A percentile compares a stretch with the other conserved stretches of the same genome.
These are phyloP conservation scores for Lepidotrigona ventralis DNA, from an alignment of 1,140 invertebrate genomes.

Conservation along the genomic window DNA sequence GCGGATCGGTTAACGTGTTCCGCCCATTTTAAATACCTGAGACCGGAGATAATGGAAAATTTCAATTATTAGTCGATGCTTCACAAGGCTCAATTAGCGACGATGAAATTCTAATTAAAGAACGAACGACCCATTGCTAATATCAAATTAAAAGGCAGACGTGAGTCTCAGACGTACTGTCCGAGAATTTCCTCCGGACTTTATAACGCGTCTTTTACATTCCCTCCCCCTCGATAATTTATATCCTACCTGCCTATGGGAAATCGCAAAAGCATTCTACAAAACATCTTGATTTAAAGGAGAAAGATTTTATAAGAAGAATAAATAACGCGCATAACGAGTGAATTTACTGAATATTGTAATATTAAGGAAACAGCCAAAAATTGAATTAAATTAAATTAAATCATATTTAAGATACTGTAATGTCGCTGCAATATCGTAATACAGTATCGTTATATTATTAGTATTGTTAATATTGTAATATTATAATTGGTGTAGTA, in stretches of 20 bases:
- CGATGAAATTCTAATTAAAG: neutral
- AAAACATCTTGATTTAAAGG: neutral
- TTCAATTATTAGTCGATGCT: neutral
- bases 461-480: no score
- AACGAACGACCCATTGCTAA: neutral
- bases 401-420: no score
- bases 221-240: neutral
- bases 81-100: neutral
- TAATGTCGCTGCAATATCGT: no score
- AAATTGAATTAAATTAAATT: no score
- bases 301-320: no score
- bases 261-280: neutral
- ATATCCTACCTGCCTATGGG: neutral
- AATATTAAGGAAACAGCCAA: no score
- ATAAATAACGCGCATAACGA: no score
- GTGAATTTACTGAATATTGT: no score
- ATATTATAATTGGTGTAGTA: no score
- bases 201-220: no score
- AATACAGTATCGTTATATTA: no score
- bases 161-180: neutral
- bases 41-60: neutral
- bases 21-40: neutral
- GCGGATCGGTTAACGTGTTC: neutral
- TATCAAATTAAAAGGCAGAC: neutral
- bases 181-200: neutral